phyloP scores from a whole-genome alignment of 2,113 vertebrate genomes.

The Sebastes fasciatus region DNA sequence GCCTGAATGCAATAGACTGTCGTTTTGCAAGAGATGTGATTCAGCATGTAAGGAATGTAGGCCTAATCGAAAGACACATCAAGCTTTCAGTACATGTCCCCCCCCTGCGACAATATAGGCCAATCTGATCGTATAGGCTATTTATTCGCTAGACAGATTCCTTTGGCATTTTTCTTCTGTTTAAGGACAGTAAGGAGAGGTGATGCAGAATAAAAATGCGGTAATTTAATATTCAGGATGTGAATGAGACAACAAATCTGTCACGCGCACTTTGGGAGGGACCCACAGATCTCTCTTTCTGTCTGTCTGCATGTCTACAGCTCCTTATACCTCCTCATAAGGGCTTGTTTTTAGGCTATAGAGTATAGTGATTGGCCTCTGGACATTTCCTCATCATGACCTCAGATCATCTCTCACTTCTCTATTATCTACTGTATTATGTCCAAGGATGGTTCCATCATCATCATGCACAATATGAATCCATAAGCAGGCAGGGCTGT shows the following conservation, averaged over 20 bases:
- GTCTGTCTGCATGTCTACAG: slow-evolving; percentile 5
- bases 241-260: slow-evolving; percentile 10
- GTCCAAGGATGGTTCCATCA: neutral
- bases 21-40: neutral
- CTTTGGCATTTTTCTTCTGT: neutral
- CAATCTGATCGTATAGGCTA: slow-evolving; percentile 2
- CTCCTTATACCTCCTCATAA: neutral
- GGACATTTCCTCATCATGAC: neutral
- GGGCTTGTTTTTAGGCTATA: neutral
- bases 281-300: neutral
- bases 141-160: slow-evolving; percentile 14
- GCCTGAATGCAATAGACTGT: neutral
- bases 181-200: neutral
- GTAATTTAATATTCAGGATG: slow-evolving; percentile 5
- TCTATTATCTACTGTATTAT: neutral
- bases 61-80: neutral
- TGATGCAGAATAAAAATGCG: neutral
- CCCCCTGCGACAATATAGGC: slow-evolving; percentile 25
- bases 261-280: slow-evolving; percentile 26
- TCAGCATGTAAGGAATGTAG: neutral
- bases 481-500: no score
- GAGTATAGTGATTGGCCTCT: neutral
- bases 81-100: slow-evolving; percentile 12
- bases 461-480: neutral
- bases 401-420: neutral